phyloP scores from a whole-genome alignment of 2,888 invertebrate species.

The Cephus nigrinus region DNA sequence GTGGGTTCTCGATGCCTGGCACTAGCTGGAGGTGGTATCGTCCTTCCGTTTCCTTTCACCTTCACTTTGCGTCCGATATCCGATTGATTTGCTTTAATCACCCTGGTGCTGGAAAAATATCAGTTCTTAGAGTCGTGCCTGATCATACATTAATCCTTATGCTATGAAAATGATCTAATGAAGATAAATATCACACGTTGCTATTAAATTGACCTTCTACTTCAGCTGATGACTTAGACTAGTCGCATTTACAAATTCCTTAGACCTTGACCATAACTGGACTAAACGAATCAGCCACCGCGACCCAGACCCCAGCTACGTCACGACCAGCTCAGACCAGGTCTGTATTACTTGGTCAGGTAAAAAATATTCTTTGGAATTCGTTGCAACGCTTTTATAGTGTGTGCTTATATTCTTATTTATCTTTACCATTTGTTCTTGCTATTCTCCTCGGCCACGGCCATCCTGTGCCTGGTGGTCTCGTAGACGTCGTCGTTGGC shows the following conservation, averaged over 20 bases:
- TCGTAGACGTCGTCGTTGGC: conserved; percentile 97
- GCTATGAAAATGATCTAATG: too few species aligned
- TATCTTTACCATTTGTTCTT: conserved; percentile 87
- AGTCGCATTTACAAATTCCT: conserved; percentile 23
- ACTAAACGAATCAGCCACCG: conserved; percentile 40
- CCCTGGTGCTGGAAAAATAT: conserved; percentile 80
- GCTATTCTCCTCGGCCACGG: conserved; percentile 89
- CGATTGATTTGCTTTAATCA: conserved; percentile 91
- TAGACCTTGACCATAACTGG: conserved; percentile 43
- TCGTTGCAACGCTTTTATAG: neutral
- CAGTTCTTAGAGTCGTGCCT: too few species aligned
- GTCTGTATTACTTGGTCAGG: too few species aligned
- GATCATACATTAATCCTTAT: too few species aligned
- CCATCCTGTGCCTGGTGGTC: conserved; percentile 91
- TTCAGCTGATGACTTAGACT: too few species aligned
- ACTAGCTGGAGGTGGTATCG: conserved; percentile 56
- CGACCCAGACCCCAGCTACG: conserved; percentile 6
- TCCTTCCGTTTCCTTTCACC: conserved; percentile 69
- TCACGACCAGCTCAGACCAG: neutral
- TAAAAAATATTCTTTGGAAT: neutral
- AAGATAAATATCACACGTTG: too few species aligned
- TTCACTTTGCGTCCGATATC: conserved; percentile 91
- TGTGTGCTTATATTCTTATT: conserved; percentile 10
- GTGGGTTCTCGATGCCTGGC: conserved; percentile 55
- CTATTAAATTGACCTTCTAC: too few species aligned